These are phyloP conservation scores for Urocynchramus pylzowi DNA, from an alignment of 2,113 vertebrate species.

Conservation along the genomic window DNA sequence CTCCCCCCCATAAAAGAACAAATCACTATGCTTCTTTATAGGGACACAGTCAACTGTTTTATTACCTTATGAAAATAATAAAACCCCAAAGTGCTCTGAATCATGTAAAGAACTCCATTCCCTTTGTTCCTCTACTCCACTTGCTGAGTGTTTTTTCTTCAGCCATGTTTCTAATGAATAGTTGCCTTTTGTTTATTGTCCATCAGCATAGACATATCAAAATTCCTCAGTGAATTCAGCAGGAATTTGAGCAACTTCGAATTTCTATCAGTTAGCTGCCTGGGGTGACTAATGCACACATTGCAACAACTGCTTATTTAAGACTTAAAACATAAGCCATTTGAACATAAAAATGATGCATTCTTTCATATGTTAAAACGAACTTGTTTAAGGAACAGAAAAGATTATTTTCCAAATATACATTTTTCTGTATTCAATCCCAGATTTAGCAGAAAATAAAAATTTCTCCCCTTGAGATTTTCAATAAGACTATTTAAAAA, in stretches of 20 bases:
- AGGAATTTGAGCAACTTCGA: neutral
- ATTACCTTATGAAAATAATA: neutral
- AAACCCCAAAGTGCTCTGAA: neutral
- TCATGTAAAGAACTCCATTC: neutral
- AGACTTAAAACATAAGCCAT: neutral
- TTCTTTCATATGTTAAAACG: neutral
- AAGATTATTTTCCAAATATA: neutral
- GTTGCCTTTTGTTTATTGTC: constrained; percentile 23
- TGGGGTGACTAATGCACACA: neutral
- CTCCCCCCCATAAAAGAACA: neutral
- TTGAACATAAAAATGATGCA: neutral
- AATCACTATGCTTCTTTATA: neutral
- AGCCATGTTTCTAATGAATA: neutral
- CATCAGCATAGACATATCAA: neutral
- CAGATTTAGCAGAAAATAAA: neutral
- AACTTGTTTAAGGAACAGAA: neutral
- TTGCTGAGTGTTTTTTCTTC: neutral
- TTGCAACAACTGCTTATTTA: neutral
- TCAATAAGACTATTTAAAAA: neutral
- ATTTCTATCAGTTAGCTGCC: neutral
- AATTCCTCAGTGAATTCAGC: neutral
- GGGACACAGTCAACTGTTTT: constrained; percentile 28
- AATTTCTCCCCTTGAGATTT: neutral
- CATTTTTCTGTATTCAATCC: neutral
- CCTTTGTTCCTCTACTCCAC: neutral